These are phyloP conservation scores for Vespertilio murinus DNA, from an alignment of 2,797 vertebrate species.

Conservation along the genomic window DNA sequence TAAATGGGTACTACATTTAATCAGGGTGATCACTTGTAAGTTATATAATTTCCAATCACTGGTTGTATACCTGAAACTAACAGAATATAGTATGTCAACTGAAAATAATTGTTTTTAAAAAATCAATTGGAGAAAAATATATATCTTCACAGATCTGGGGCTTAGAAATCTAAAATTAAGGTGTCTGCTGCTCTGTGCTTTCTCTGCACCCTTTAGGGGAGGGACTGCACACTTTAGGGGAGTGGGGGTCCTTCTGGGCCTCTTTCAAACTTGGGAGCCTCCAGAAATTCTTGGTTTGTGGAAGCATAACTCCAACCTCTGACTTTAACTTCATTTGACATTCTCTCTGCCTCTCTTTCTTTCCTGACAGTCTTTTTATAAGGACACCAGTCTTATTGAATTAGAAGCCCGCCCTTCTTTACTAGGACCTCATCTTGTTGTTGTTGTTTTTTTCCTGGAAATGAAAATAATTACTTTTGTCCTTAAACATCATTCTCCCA, in stretches of 20 bases:
- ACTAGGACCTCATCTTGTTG: background rate
- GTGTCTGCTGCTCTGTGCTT: background rate
- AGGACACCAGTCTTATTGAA: background rate
- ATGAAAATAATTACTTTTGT: slow-evolving; percentile 70
- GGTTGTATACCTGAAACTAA: background rate
- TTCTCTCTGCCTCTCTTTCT: background rate
- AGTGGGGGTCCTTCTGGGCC: background rate
- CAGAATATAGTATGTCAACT: background rate
- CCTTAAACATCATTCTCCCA: slow-evolving; percentile 68
- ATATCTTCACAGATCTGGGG: background rate
- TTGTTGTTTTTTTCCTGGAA: slow-evolving; percentile 70
- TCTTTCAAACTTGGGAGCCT: background rate
- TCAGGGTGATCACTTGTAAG: background rate
- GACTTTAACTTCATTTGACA: background rate
- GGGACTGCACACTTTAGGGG: background rate
- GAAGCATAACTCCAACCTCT: background rate
- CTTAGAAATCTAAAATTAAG: background rate
- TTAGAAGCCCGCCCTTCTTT: background rate
- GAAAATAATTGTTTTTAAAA: background rate
- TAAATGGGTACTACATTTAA: background rate
- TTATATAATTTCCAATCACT: background rate
- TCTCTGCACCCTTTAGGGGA: background rate
- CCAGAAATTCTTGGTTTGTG: background rate
- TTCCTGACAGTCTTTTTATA: background rate
- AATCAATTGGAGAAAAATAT: background rate